Base-by-base conservation (phyloP, 2,888 invertebrate genomes). In the Quadriops clusia region DNA sequence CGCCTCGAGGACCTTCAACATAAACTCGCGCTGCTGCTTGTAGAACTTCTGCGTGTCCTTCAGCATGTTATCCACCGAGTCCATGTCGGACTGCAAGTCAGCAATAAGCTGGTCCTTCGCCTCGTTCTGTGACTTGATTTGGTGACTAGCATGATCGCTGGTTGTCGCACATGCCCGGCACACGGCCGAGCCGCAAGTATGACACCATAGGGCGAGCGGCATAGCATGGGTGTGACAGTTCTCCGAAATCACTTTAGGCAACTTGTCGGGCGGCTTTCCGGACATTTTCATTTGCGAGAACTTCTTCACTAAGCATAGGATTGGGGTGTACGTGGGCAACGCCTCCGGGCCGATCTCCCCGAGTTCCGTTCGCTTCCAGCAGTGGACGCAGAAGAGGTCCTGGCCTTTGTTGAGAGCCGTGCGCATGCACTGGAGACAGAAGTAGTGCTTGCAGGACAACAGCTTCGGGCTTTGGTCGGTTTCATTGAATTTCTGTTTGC, bases 401-500 rank as follows among this genome's bases (percentile, higher is more conserved):
- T 68, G 68, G 35, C 73, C 77, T 53, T 76, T 75, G 53, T 72
- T 68, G 47, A 79, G 63, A 50, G 70, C 70, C 43, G 72, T 69
- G 50, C 75, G 74, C 56, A 77, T 73, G 61, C 80, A 81, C 53
- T 75, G 72, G 57, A 80, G 65, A 57, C 81, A 81, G 61, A 80
- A 80, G 61, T 77, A 76, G 58, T 81, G 81, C 54, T 78, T 76
- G 66, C 81, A 81, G 44, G 74, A 70, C 45, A 81, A 68, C 57
- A 77, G 62, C 58, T 81, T 80, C 38, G 80, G 80, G 53, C 72
- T 69, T 53, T 74, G 74, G 56, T 79, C 78, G 38, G 66, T 65
- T 47, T 78, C 77, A 61, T 79, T 79, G 65, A 77, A 80, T 56
- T 74, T 72, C 57, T 74, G 70, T 62, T 77, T 76, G 67, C 80